phyloP scores from a whole-genome alignment of 2,888 invertebrate genomes.

The Idaea biselata region DNA sequence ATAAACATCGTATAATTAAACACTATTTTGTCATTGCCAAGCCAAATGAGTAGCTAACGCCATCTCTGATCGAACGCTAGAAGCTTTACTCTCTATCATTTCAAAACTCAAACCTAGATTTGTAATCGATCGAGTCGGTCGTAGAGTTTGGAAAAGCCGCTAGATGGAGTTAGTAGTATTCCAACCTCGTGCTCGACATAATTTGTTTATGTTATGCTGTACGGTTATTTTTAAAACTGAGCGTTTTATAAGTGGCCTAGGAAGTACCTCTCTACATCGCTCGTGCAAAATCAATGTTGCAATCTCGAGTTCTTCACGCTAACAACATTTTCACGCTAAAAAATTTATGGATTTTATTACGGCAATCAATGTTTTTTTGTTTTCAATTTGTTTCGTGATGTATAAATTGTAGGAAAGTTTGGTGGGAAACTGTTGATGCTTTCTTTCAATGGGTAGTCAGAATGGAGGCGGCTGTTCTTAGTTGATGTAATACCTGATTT shows the following conservation, averaged over 20 bases:
- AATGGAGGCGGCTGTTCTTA: conserved; percentile 18
- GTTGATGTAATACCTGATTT: conserved; percentile 12
- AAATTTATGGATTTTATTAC: conserved; percentile 40
- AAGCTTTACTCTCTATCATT: conserved; percentile 20
- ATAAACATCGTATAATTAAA: conserved; percentile 27
- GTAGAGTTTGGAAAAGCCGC: conserved; percentile 37
- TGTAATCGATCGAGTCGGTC: conserved; percentile 19
- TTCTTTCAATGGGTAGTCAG: conserved; percentile 28
- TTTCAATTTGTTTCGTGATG: conserved; percentile 33
- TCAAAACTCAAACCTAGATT: conserved; percentile 27
- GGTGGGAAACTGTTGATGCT: conserved; percentile 14
- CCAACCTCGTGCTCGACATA: conserved; percentile 29
- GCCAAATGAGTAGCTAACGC: conserved; percentile 24
- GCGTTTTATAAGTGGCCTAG: conserved; percentile 74
- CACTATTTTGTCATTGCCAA: conserved; percentile 24
- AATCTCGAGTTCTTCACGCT: conserved; percentile 47
- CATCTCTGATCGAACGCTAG: conserved; percentile 34
- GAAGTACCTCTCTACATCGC: conserved; percentile 51
- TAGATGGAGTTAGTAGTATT: conserved; percentile 55
- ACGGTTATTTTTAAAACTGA: conserved; percentile 71
- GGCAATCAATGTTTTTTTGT: conserved; percentile 37
- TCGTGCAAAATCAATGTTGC: conserved; percentile 48
- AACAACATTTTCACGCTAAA: conserved; percentile 34
- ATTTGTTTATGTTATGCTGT: conserved; percentile 60
- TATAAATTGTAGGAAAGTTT: conserved; percentile 41